Percentiles rank a stretch among this genome's conserved stretches.
These are phyloP conservation scores for Sarotherodon lohbergeri DNA, from an alignment of 2,113 vertebrate species.

Conservation along the genomic window DNA sequence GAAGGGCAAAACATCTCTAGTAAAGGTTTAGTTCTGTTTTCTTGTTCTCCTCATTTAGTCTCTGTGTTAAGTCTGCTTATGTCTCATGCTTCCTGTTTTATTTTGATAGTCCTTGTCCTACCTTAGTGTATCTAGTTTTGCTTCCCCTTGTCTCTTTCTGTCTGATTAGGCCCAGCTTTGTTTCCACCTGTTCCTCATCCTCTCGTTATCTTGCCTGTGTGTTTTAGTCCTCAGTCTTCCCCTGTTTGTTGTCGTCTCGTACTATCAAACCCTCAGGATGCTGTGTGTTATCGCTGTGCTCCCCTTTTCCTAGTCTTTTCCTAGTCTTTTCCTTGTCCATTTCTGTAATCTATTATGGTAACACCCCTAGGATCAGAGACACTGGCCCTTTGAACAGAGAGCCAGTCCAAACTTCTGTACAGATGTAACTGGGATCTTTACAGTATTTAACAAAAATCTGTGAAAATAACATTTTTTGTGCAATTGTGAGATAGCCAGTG, in stretches of 20 bases:
- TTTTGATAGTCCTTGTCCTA: background rate
- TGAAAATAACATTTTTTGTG: no score
- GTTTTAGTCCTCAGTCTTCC: background rate
- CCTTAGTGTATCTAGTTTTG: background rate
- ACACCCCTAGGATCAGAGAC: background rate
- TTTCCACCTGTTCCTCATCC: background rate
- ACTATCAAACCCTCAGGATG: background rate
- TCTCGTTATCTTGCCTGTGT: background rate
- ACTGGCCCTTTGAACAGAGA: background rate
- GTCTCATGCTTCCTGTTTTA: background rate
- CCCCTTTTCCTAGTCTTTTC: background rate
- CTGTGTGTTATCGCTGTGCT: fast-evolving
- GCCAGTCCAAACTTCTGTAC: background rate
- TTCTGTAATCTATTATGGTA: background rate
- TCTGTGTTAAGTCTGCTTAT: background rate
- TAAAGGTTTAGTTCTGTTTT: background rate
- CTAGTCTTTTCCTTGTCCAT: background rate
- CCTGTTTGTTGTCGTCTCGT: background rate
- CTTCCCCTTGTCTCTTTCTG: background rate
- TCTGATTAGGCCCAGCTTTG: background rate
- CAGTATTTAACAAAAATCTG: background rate
- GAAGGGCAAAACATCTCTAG: background rate
- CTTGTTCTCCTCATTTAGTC: background rate
- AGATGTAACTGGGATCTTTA: background rate
- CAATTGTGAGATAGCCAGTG: no score